phyloP scores from a whole-genome alignment of 1,140 invertebrate species.

The fruit fly (Drosophila melanogaster) region Release_6_plus_ISO1_MT NT_037436.4:4706501-4707000 shows the following conservation, averaged over 20 bases:
- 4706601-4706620: background rate
- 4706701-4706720: constrained; percentile 77
- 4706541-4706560: constrained; percentile 81
- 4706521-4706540: constrained; percentile 68
- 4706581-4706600: background rate
- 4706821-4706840: constrained; percentile 71
- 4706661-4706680: constrained; percentile 38
- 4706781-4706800: constrained; percentile 77
- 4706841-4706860: constrained; percentile 76
- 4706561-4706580: constrained; percentile 35
- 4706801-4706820: constrained; percentile 51
- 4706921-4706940: constrained; percentile 23
- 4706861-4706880: constrained; percentile 60
- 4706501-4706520: constrained; percentile 78
- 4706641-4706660: constrained; percentile 12
- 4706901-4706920: constrained; percentile 26
- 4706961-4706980: constrained; percentile 37
- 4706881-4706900: constrained; percentile 54
- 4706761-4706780: constrained; percentile 66
- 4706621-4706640: constrained; percentile 6
- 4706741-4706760: constrained; percentile 45
- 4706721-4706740: constrained; percentile 68
- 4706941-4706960: constrained; percentile 52
- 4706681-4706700: constrained; percentile 50
- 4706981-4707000: constrained; percentile 58